Evolutionary conservation across 92 coral and sea anemone species (phyloP).

Genomic region (Umimayanthus chanpuru): DNA sequence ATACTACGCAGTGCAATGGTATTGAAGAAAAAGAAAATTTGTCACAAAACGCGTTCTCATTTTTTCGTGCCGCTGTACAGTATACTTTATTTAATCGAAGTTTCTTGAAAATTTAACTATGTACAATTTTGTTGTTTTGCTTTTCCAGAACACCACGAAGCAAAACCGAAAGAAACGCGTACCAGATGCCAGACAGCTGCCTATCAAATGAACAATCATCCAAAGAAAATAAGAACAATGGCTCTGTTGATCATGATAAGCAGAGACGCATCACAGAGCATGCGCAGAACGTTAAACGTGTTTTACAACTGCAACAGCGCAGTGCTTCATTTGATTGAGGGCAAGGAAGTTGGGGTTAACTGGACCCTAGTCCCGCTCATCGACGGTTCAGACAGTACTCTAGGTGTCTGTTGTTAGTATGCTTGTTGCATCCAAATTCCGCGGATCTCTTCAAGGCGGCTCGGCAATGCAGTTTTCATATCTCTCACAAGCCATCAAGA

Average conservation of each 20-base stretch:
- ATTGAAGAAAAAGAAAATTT: no score
- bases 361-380: neutral
- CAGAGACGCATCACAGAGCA: conserved; percentile 88
- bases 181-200: conserved; percentile 34
- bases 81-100: no score
- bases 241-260: conserved; percentile 48
- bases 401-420: no score
- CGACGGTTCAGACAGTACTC: neutral
- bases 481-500: no score
- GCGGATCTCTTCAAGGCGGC: no score
- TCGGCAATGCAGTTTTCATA: no score
- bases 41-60: no score
- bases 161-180: conserved; percentile 11
- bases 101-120: no score
- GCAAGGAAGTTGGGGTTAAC: neutral
- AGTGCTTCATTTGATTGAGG: conserved; percentile 61
- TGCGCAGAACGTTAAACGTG: conserved; percentile 89
- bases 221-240: conserved; percentile 59
- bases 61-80: neutral
- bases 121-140: neutral
- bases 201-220: conserved; percentile 64
- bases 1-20: neutral
- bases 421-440: no score
- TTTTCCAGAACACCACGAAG: conserved; percentile 20
- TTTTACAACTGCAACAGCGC: conserved; percentile 78